phyloP scores from a whole-genome alignment of 2,113 vertebrate species.

The Xenus cinereus region DNA sequence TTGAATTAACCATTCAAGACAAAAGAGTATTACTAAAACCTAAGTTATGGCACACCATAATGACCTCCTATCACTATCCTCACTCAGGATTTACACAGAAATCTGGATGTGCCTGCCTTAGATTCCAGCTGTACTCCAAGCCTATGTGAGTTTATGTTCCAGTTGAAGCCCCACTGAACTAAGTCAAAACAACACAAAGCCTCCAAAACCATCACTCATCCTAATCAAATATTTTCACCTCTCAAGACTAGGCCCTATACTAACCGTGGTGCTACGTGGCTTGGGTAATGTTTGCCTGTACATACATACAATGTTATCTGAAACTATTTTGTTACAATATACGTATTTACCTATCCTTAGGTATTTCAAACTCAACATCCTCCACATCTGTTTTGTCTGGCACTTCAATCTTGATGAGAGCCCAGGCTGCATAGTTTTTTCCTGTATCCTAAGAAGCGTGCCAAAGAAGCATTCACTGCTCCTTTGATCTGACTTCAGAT shows the following conservation, averaged over 20 bases:
- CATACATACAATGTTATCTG: neutral
- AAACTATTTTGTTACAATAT: neutral
- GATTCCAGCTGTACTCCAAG: neutral
- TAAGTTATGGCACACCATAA: neutral
- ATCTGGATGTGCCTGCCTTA: neutral
- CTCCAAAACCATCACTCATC: neutral
- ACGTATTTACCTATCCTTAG: neutral
- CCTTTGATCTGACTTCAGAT: neutral
- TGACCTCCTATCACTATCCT: neutral
- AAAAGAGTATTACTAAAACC: neutral
- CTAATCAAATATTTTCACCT: neutral
- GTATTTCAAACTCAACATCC: neutral
- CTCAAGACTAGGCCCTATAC: neutral
- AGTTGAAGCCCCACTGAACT: neutral
- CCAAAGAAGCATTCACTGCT: neutral
- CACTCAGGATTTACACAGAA: neutral
- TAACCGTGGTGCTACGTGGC: neutral
- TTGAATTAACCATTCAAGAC: neutral
- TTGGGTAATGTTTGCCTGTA: neutral
- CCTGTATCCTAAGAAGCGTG: neutral
- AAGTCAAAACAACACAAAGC: neutral
- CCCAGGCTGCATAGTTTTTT: neutral
- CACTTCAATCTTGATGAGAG: neutral
- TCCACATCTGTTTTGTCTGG: neutral
- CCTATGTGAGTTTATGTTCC: neutral